Base-by-base conservation (phyloP, 2,797 vertebrate species). In the Todus mexicanus region DNA sequence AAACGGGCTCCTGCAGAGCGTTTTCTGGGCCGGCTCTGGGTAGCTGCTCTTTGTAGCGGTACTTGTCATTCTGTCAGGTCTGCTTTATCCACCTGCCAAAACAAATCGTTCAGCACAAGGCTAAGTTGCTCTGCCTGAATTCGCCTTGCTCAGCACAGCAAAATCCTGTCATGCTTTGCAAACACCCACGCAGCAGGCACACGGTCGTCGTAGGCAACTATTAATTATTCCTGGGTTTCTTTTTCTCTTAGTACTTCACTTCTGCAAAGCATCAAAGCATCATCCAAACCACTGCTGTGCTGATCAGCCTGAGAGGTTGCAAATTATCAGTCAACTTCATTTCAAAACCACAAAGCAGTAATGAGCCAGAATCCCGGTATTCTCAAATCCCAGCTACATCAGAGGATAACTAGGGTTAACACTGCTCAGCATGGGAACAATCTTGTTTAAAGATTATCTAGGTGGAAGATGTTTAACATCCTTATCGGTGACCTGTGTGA, bases 231-330 rank as follows among this genome's bases (percentile, higher is more conserved):
- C 51, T 8, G 6, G 1, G 11, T 26, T 50, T 29, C 22, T 4
- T 43, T 23, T 11, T 25, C 68, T 53, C 0, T 1, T 5, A 35
- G 69, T 4, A 0, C 8, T 74, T 22, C 0, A 2, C 7, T 57
- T 31, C 50, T 33, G 54, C 59, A 42, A 29, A 72, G 76, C 23
- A 2, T 8, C 26, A 18, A 7, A 25, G 53, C 60, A 53, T 35
- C 51, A 21, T 2, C 68, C 14, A 25, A 13, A 48, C 10, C 6
- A 6, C 17, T 1, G 21, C 40, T 4, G 3, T 0, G 3, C 4
- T 21, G 2, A 25, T 25, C 48, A 2, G 20, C 7, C 5, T 2
- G 16, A 27, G 51, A n/a, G n/a, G n/a, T 31, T 75, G 68, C 33
- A 68, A 53, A 47, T 38, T 31, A 59, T 14, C 45, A 10, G 3